phyloP scores from a whole-genome alignment of 2,113 vertebrate species.

The Ardeotis arabs region DNA sequence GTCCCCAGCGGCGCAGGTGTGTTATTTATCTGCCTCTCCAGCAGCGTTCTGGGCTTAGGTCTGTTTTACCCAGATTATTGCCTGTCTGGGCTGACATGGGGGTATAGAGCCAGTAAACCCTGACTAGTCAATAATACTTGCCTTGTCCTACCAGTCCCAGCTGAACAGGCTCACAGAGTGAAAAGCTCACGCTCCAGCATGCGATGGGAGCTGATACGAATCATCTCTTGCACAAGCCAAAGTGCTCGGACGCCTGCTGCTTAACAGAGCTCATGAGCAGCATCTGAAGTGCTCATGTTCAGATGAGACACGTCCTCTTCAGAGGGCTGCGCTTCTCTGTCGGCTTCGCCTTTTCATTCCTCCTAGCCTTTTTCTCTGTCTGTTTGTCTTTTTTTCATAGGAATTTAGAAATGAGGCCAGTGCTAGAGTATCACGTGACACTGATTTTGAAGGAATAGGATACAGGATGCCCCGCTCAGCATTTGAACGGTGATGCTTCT shows the following conservation, averaged over 20 bases:
- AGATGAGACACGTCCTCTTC: conserved; percentile 2
- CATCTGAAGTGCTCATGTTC: background rate
- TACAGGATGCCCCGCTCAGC: fast-evolving
- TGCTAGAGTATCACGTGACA: background rate
- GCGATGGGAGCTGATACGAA: background rate
- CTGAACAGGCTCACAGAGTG: fast-evolving
- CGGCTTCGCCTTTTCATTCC: background rate
- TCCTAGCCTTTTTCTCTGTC: background rate
- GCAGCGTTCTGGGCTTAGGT: background rate
- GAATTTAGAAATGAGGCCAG: background rate
- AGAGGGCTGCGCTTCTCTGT: background rate
- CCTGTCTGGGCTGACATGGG: background rate
- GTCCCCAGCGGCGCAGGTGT: background rate
- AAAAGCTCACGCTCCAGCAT: fast-evolving
- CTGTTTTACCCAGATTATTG: background rate
- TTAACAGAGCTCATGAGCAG: background rate
- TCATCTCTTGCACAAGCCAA: fast-evolving
- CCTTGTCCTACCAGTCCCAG: background rate
- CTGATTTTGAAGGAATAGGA: background rate
- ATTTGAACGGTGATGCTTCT: background rate
- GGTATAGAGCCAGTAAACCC: background rate
- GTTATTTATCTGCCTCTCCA: background rate
- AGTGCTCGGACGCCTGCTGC: background rate
- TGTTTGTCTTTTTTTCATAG: background rate
- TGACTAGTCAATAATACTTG: background rate